Evolutionary conservation across 2,113 vertebrate species (phyloP).

Genomic region (Myotis brandtii): DNA sequence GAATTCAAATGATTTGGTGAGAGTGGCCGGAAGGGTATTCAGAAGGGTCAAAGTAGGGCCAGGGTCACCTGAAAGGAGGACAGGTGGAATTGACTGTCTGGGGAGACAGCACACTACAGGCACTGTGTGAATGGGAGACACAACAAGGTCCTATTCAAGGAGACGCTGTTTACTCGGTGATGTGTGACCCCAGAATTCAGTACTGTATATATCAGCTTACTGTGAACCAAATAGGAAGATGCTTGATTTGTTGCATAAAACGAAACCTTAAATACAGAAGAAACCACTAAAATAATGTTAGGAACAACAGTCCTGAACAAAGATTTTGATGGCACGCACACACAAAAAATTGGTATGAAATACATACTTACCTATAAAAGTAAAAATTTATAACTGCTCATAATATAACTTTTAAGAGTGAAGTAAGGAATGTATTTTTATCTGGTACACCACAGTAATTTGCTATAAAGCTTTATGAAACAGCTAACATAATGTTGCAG

Average conservation of each 20-base stretch:
- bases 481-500: constrained; percentile 85
- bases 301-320: neutral
- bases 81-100: neutral
- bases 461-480: constrained; percentile 86
- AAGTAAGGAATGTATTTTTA: constrained; percentile 84
- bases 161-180: neutral
- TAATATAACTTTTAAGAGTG: constrained; percentile 77
- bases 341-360: constrained; percentile 27
- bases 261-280: constrained; percentile 45
- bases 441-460: constrained; percentile 83
- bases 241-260: constrained; percentile 4
- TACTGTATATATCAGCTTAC: constrained; percentile 21
- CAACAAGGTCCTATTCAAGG: constrained; percentile 51
- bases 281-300: constrained; percentile 26
- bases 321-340: constrained; percentile 51
- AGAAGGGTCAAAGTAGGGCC: neutral
- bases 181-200: constrained; percentile 38
- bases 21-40: neutral
- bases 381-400: constrained; percentile 68
- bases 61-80: constrained; percentile 34
- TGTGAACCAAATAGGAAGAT: neutral
- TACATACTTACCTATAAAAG: constrained; percentile 56
- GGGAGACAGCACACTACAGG: neutral
- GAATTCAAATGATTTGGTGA: neutral
- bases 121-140: neutral